A percentile compares a stretch with the other conserved stretches of the same genome.
These are phyloP conservation scores for Drosophila silvestris DNA, from an alignment of 2,888 invertebrate genomes.

Conservation along the genomic window DNA sequence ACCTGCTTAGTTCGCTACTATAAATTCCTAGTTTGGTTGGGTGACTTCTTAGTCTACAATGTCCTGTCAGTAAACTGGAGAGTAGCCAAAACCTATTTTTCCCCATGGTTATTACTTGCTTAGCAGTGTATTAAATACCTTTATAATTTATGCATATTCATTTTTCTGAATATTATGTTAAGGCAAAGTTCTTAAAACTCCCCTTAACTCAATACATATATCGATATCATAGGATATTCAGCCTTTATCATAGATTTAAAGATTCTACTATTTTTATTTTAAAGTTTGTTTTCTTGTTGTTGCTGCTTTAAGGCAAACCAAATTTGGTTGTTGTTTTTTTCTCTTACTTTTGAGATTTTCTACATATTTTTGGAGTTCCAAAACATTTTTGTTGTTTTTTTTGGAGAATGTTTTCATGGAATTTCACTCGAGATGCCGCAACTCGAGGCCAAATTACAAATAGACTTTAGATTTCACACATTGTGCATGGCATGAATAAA, in stretches of 20 bases:
- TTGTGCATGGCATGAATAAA: constrained; percentile 1
- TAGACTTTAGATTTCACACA: constrained; percentile 32
- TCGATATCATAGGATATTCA: neutral
- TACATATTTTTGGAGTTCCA: constrained; percentile 61
- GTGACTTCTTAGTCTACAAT: too few species aligned
- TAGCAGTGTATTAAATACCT: neutral
- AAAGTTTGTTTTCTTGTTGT: neutral
- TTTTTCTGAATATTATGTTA: neutral
- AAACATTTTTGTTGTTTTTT: constrained; percentile 22
- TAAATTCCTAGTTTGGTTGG: too few species aligned
- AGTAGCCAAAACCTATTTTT: too few species aligned
- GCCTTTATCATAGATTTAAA: neutral
- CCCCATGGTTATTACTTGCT: too few species aligned
- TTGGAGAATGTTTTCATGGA: constrained; percentile 39
- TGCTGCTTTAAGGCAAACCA: neutral
- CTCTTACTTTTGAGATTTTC: constrained; percentile 56
- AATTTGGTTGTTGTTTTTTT: neutral
- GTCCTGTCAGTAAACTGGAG: too few species aligned
- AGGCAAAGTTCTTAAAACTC: neutral
- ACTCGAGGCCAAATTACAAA: constrained; percentile 19
- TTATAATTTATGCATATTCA: neutral
- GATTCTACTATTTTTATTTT: neutral
- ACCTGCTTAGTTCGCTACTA: too few species aligned
- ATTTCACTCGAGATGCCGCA: constrained; percentile 37
- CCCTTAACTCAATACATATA: neutral